These are phyloP conservation scores for Aspidoscelis tigris DNA, from an alignment of 2,113 vertebrate species.

Conservation along the genomic window DNA sequence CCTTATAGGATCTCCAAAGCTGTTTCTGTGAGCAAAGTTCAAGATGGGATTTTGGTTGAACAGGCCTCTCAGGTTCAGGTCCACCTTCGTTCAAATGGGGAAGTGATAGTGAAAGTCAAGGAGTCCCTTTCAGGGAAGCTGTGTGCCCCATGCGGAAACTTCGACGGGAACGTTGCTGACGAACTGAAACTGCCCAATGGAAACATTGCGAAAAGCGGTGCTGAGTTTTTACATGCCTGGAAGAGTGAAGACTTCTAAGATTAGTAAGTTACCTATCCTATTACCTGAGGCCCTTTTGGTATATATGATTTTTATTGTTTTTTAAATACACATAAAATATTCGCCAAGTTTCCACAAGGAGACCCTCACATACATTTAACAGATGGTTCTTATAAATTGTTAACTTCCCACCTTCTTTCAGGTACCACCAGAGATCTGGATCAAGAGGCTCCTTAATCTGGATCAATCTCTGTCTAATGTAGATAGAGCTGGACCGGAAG, in stretches of 20 bases:
- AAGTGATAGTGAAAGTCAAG: neutral
- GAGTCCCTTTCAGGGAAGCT: neutral
- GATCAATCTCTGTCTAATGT: no score
- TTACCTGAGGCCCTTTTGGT: no score
- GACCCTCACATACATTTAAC: no score
- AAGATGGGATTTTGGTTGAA: constrained; percentile 1
- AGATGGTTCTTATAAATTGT: no score
- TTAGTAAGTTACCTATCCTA: neutral
- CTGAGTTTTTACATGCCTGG: constrained; percentile 9
- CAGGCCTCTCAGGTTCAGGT: neutral
- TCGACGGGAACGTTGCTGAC: constrained; percentile 8
- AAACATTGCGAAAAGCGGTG: neutral
- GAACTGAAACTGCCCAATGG: constrained; percentile 12
- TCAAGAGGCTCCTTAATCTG: no score
- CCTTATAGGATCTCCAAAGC: neutral
- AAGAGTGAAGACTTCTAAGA: constrained; percentile 9
- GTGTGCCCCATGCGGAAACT: constrained; percentile 32
- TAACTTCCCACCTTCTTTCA: no score
- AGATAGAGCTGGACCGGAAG: no score
- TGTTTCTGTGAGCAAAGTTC: neutral
- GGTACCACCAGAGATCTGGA: no score
- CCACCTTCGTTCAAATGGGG: neutral
- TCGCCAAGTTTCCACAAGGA: no score
- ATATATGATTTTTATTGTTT: no score
- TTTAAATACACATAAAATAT: no score